A percentile compares a stretch with the other conserved stretches of the same genome.
Conservation (phyloP, 1,140 invertebrate genomes). For the Dryas iulia region DNA sequence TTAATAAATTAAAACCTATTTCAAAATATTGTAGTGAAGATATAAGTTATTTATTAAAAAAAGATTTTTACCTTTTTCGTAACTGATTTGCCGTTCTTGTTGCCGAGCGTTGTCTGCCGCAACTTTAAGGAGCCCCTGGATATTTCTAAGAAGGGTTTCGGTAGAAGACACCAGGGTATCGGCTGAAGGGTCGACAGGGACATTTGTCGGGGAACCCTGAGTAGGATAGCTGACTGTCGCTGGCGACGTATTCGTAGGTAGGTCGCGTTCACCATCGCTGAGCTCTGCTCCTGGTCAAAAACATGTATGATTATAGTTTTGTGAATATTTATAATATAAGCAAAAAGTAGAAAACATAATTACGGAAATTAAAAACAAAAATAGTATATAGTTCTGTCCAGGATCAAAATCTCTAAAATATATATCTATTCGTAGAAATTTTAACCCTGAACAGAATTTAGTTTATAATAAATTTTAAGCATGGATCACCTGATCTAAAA, state of each 20-base stretch:
- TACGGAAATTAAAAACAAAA: neutral
- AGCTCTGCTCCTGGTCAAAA: conserved; percentile 78
- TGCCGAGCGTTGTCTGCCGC: conserved; percentile 97
- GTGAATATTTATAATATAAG: too few relatives aligned
- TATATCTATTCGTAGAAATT: too few relatives aligned
- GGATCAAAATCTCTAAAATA: too few relatives aligned
- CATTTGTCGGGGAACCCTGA: conserved; percentile 62
- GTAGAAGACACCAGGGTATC: conserved; percentile 86
- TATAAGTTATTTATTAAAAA: too few relatives aligned
- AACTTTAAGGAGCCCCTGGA: conserved; percentile 96
- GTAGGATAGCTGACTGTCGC: conserved; percentile 72
- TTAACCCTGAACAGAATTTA: too few relatives aligned
- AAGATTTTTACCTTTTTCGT: conserved; percentile 93
- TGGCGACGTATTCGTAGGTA: conserved; percentile 61
- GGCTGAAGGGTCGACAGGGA: conserved; percentile 81
- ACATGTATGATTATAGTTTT: neutral
- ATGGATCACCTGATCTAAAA: too few relatives aligned
- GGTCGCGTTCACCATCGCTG: conserved; percentile 81
- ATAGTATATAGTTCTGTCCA: too few relatives aligned
- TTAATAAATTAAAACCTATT: too few relatives aligned
- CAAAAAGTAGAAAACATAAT: neutral
- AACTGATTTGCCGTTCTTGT: conserved; percentile 96
- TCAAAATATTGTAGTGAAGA: too few relatives aligned
- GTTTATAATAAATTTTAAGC: too few relatives aligned
- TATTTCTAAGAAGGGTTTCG: conserved; percentile 95